These are phyloP conservation scores for Phalanger gymnotis DNA, from an alignment of 2,797 vertebrate genomes.

Conservation along the genomic window DNA sequence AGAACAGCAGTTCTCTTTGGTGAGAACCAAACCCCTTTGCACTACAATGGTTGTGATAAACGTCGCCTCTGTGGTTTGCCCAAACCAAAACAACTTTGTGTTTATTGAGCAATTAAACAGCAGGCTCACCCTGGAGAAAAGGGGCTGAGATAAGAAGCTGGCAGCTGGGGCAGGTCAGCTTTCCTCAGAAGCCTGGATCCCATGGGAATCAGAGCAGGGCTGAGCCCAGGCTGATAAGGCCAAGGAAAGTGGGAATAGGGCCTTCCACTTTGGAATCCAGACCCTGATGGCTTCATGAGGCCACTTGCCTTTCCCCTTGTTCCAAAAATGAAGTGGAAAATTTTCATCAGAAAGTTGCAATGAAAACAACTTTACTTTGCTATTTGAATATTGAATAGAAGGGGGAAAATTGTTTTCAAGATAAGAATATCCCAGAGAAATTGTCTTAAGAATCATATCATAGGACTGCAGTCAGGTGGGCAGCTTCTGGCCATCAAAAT, in stretches of 20 bases:
- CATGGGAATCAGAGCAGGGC: conserved; percentile 71
- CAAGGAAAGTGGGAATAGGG: conserved; percentile 38
- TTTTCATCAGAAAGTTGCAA: not conserved
- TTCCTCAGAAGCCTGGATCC: conserved; percentile 67
- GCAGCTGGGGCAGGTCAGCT: conserved; percentile 72
- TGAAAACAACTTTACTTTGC: not conserved
- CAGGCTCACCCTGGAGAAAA: conserved; percentile 65
- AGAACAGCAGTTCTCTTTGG: conserved; percentile 76
- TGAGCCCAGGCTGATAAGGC: conserved; percentile 66
- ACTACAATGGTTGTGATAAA: conserved; percentile 80
- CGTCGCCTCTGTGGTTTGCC: conserved; percentile 79
- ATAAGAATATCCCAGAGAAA: not conserved
- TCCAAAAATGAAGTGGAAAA: not conserved
- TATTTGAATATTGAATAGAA: not conserved
- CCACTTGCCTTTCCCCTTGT: not conserved
- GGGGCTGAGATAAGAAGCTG: conserved; percentile 74
- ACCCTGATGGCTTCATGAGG: conserved; percentile 42
- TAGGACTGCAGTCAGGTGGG: too few species aligned
- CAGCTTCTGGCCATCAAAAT: too few species aligned
- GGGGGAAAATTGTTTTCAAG: not conserved
- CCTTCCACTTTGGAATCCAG: conserved; percentile 63
- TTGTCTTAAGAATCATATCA: not conserved
- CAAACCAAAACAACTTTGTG: conserved; percentile 83
- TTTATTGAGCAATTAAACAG: conserved; percentile 80
- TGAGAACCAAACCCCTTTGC: conserved; percentile 80